These are phyloP conservation scores for Lasioglossum baleicum DNA, from an alignment of 1,140 invertebrate species.

Conservation along the genomic window DNA sequence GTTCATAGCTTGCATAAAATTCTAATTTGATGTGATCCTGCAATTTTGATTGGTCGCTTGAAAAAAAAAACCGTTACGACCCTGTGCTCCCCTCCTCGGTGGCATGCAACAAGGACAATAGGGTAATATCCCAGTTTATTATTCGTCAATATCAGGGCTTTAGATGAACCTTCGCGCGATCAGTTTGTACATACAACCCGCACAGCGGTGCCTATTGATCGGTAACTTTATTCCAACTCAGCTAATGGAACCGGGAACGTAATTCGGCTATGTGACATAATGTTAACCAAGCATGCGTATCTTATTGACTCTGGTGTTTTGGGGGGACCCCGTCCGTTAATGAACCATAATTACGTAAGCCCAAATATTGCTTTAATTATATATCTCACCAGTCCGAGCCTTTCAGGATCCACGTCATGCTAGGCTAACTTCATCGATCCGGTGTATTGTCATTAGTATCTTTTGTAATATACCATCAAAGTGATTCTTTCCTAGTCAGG, in stretches of 20 bases:
- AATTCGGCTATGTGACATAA: slow-evolving; percentile 68
- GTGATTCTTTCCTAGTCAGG: slow-evolving; percentile 25
- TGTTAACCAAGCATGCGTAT: slow-evolving; percentile 65
- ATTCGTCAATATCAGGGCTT: slow-evolving; percentile 44
- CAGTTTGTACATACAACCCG: slow-evolving; percentile 42
- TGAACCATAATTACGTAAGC: slow-evolving; percentile 71
- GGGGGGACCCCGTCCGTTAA: slow-evolving; percentile 56
- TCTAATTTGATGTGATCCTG: background rate
- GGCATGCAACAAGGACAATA: slow-evolving; percentile 17
- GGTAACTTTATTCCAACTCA: slow-evolving; percentile 69
- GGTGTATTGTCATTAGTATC: slow-evolving; percentile 48
- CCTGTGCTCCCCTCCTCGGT: background rate
- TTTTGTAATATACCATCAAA: slow-evolving; percentile 49
- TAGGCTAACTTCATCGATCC: slow-evolving; percentile 53
- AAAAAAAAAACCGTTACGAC: background rate
- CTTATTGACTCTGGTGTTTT: slow-evolving; percentile 56
- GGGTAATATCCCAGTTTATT: slow-evolving; percentile 33
- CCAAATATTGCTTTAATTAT: slow-evolving; percentile 74
- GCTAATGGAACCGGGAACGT: slow-evolving; percentile 66
- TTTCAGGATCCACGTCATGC: slow-evolving; percentile 44
- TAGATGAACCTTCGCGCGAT: slow-evolving; percentile 37
- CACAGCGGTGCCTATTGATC: slow-evolving; percentile 59
- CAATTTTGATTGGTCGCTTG: background rate
- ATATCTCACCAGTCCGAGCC: slow-evolving; percentile 40
- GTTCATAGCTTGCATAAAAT: no score